Base-by-base conservation (phyloP, 2,888 invertebrate species). In the Drosophila mercatorum region DNA sequence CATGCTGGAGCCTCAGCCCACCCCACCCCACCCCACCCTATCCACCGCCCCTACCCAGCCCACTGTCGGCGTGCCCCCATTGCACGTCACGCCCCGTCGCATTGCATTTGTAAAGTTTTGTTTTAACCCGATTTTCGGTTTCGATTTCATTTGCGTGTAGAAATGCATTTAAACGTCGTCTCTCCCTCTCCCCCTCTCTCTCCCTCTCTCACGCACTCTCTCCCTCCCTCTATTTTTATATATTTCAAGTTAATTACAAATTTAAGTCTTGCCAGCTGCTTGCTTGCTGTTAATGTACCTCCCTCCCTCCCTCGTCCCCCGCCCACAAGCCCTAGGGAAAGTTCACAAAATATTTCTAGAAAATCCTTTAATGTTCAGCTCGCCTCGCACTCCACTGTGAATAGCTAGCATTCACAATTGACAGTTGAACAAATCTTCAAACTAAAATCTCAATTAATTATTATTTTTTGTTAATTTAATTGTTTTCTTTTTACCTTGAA, bases 91-190 rank as follows among this genome's bases (percentile, higher is more conserved):
- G 72, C 46, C 49, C 62, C 62, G 55, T n/a, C 52, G 53, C 59
- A 51, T 64, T 44, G 64, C 55, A 59, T 73, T 68, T 58, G 59
- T 67, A 41, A 52, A 72, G 72, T 75, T 66, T 72, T 72, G 65
- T 53, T 68, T 78, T 72, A 69, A 69, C 61, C 51, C 65, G 74
- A 81, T 79, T 81, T 78, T 81, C 43, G 81, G 75, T 81, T 75
- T 79, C 80, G 67, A 80, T 80, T 80, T 79, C 82, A 73, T 60
- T 78, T 80, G 72, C 77, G 57, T 79, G 69, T 61, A 68, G 53
- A 81, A 78, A 78, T 78, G 74, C 65, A 67, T 63, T 81, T 56
- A 40, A 53, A 47, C 72, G 12, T 22, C 14, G 38, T 38, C 12
- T 40, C 3, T n/a, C n/a, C 41, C n/a, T 7, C 31, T 7, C 31